Evolutionary conservation across 1,140 invertebrate genomes (phyloP), one percentile per base, ranked within the genome.

Genomic region (Geopemphigus sp.): DNA sequence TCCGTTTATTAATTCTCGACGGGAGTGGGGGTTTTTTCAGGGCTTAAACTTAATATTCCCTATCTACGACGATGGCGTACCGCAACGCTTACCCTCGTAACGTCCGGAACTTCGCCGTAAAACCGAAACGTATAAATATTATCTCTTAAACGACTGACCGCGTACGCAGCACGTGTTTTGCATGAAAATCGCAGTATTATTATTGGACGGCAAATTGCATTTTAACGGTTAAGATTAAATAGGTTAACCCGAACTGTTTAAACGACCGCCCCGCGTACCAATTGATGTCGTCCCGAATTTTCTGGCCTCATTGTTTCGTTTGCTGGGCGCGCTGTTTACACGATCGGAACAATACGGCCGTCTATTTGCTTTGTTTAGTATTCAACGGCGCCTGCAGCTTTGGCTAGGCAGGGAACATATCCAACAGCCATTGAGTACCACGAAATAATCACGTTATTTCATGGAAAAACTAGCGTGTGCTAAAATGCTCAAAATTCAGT

Each of bases 141-240:
- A 39, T 39, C 32, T 39, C 47, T 8, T 14, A 50, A 8, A 50
- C 47, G 14, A 50, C 47, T 8, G 14, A 50, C 47, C 47, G 32
- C 32, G 8, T 39, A 39, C 32, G 32, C 32, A 8, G 32, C 12
- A 24, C 29, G 61, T 64, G 61, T n/a, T 39, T 26, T 8, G 10
- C 15, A 24, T 70, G 6, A 22, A 6, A 26, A 50, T 45, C 32
- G 11, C 12, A 45, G 45, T 68, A 17, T 24, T 15, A 24, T 68
- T 24, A 70, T n/a, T 39, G 8, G 15, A 70, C 11, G 22, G 19
- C 66, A 26, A 70, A 70, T 53, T 10, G 14, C n/a, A 26, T 70
- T 53, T 70, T 70, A 70, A 70, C 45, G 22, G 22, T 70, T 70
- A 5, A 39, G 19, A 70, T 6, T 50, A 26, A 66, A 22, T 45